Evolutionary conservation across 2,797 vertebrate genomes (phyloP), one percentile per base, ranked within the genome.

Genomic region (Artibeus jamaicensis): DNA sequence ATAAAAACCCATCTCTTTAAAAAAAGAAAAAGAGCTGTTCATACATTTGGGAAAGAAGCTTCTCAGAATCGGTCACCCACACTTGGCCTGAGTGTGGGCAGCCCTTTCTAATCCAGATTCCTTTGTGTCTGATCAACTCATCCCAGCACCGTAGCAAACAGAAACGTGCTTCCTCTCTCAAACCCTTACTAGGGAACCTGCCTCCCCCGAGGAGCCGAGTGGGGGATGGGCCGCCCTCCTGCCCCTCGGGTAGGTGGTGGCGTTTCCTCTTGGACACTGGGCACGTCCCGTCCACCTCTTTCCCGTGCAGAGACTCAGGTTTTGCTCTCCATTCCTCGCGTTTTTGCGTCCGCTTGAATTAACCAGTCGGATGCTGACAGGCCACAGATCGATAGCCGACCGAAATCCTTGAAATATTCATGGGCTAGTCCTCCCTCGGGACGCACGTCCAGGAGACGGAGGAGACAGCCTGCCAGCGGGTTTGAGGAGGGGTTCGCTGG

Each of bases 341-440:
- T 86, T 97, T 97, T 65, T 95, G 91, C 92, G 97, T 98, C 97
- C 96, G 86, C 97, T 98, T 96, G 96, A 98, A 98, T 98, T 83
- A 96, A 89, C 94, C 6, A 44, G 89, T 94, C 96, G 98, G 89
- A 95, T 95, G 89, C 93, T 97, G 97, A 93, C 98, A 97, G 92
- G 97, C 88, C 86, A 91, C 87, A 96, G 94, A 98, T 97, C 97
- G 89, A 96, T 97, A 97, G 94, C 9, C 97, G 96, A 96, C 93
- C n/a, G 5, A 97, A 96, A 94, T 70, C 81, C 59, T 24, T 98
- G 96, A 96, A 97, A 94, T 62, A 96, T 91, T 79, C 95, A 97
- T 79, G 42, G 68, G 96, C 57, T 29, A 34, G 85, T 57, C 93
- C 73, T 39, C 96, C 96, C 96, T 48, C 8, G 77, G 95, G 95